Percentiles rank a stretch among this genome's conserved stretches.
phyloP scores from a whole-genome alignment of 35 echinoderm and acorn worm species.

The Hemicentrotus pulcherrimus region DNA sequence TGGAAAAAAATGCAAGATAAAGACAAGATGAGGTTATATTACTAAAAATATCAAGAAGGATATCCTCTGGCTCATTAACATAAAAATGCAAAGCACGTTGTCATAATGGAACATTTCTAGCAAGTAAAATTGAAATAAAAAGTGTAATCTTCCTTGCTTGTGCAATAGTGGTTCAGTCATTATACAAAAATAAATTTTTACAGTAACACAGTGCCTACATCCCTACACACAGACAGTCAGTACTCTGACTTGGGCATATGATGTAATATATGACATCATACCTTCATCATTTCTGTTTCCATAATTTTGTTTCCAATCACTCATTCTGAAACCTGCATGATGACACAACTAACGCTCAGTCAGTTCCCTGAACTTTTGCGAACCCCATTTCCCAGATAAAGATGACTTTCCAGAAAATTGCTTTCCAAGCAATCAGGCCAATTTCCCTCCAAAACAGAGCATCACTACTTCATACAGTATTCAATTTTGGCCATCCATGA shows the following conservation, averaged over 20 bases:
- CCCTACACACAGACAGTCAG: background rate
- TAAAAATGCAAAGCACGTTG: too few species aligned
- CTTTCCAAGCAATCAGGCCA: background rate
- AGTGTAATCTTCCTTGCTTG: background rate
- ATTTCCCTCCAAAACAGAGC: background rate
- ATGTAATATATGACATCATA: conserved; percentile 12
- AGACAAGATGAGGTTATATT: too few species aligned
- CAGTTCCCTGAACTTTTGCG: background rate
- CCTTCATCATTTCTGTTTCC: background rate
- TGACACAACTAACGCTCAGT: background rate
- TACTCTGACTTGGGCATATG: background rate
- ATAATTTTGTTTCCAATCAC: background rate
- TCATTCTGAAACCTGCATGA: background rate
- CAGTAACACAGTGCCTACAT: background rate
- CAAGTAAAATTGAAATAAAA: background rate
- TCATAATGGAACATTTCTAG: too few species aligned
- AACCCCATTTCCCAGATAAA: background rate
- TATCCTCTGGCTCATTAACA: too few species aligned
- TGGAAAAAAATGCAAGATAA: too few species aligned
- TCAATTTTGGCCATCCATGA: background rate
- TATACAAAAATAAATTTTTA: background rate
- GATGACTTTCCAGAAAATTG: background rate
- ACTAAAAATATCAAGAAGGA: too few species aligned
- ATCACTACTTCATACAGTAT: background rate
- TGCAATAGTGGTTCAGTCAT: background rate